Base-by-base conservation (phyloP, 2,113 vertebrate species). In the Lutjanus erythropterus region DNA sequence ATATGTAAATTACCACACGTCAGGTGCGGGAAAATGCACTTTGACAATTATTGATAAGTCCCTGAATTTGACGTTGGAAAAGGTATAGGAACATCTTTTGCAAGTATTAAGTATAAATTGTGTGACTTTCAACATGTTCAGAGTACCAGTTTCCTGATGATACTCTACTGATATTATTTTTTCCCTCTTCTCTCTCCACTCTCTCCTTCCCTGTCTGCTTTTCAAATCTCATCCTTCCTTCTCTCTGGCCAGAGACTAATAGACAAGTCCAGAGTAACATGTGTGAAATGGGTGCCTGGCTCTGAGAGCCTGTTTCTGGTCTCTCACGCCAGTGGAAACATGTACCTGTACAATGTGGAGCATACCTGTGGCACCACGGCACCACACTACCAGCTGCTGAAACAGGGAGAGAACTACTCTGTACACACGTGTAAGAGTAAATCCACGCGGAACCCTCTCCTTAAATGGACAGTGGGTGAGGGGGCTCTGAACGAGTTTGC, bases 291-390 rank as follows among this genome's bases (percentile, higher is more conserved):
- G 98, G 98, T 99, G 6, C 98, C 98, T 3, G 98, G 97, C 87
- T 99, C 98, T 31, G 98, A 99, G 96, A 98, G 96, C 92, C 97
- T 99, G 86, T 99, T 99, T 94, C 96, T 99, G 84, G 98, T 99
- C 86, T 97, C 97, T 80, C 98, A 99, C 91, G 96, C 98, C 85
- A 99, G 97, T 87, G 98, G 98, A 89, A 99, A 91, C 93, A 96
- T 99, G 97, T 99, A 99, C 96, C 96, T 99, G 90, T 99, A 99
- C 95, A 99, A 99, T 16, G 97, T 99, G 96, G 98, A 99, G 94
- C 98, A 99, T 91, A 95, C 97, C 47, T 99, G 97, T 75, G 98
- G 98, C 87, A 96, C 98, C 91, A 96, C 98, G 23, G 96, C 97
- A 55, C 98, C 98, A 42, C 97, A 99, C 94, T 99, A 99, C 96